phyloP scores from a whole-genome alignment of 1,140 invertebrate species.

The Rhagoletis pomonella region DNA sequence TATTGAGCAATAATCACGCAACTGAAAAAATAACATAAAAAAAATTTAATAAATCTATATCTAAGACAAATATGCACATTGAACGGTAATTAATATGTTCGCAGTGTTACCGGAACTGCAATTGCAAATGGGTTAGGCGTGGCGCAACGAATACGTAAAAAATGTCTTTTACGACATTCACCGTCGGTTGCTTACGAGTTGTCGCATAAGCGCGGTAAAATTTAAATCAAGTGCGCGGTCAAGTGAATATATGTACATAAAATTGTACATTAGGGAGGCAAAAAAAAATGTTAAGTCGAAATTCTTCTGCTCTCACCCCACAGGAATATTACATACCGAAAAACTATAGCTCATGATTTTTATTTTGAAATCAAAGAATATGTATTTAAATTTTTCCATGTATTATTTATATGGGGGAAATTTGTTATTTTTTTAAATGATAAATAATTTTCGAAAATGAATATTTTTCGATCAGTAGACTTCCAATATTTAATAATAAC shows the following conservation, averaged over 20 bases:
- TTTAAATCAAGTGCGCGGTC: conserved; percentile 24
- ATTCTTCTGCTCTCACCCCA: too few relatives aligned
- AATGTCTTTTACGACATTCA: neutral
- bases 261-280: neutral
- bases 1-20: conserved; percentile 2
- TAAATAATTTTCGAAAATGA: too few relatives aligned
- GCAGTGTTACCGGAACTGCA: conserved; percentile 31
- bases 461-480: too few relatives aligned
- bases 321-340: too few relatives aligned
- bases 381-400: too few relatives aligned
- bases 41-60: neutral
- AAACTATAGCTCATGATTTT: too few relatives aligned
- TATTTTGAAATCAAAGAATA: too few relatives aligned
- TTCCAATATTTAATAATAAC: too few relatives aligned
- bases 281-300: too few relatives aligned
- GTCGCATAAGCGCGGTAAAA: conserved; percentile 15
- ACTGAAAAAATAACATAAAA: neutral
- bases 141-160: neutral
- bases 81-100: neutral
- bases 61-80: conserved; percentile 12
- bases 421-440: too few relatives aligned
- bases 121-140: conserved; percentile 35
- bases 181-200: neutral
- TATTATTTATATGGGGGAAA: too few relatives aligned
- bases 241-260: neutral